Evolutionary conservation across 2,797 vertebrate genomes (phyloP), one percentile per base, ranked within the genome.

Genomic region (Zalophus californianus): DNA sequence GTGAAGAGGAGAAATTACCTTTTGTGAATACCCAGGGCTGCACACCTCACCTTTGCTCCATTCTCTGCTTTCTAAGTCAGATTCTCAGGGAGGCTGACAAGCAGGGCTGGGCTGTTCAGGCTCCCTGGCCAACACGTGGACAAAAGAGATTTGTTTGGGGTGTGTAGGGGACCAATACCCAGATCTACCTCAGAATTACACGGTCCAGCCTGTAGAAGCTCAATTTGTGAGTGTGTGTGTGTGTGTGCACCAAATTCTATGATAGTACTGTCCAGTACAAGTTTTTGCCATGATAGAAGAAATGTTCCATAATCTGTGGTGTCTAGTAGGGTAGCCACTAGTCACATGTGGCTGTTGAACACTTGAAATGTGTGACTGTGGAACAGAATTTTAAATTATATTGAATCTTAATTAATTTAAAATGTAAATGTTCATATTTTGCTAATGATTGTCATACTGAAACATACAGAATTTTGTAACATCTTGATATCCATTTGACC

Each of bases 391-490:
- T 86, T 86, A 23, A n/a, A 91, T 68, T 83, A 52, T 56, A 35
- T n/a, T 77, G 75, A 25, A 88, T 27, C 90, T 86, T 83, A 83
- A 91, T 82, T 90, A 79, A 68, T 29, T 50, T 70, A 48, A 75
- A n/a, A n/a, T 13, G 23, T n/a, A 72, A 70, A 58, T 56, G 60
- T 54, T 4, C 2, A 5, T 90, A 50, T 82, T 60, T 86, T 32
- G 27, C 38, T 82, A 72, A 14, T 54, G 32, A 27, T 50, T 66
- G 38, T 15, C 20, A 7, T 58, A 38, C 21, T 75, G n/a, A 80
- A 93, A 70, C 35, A 7, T 2, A 3, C 7, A 77, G 29, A 89
- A 54, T 93, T 93, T 95, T 64, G 32, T 56, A 78, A 83, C 15
- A 72, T 58, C 23, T 79, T 85, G n/a, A 78, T 16, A 27, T 50